These are phyloP conservation scores for Maconellicoccus hirsutus DNA, from an alignment of 1,140 invertebrate genomes.

Conservation along the genomic window DNA sequence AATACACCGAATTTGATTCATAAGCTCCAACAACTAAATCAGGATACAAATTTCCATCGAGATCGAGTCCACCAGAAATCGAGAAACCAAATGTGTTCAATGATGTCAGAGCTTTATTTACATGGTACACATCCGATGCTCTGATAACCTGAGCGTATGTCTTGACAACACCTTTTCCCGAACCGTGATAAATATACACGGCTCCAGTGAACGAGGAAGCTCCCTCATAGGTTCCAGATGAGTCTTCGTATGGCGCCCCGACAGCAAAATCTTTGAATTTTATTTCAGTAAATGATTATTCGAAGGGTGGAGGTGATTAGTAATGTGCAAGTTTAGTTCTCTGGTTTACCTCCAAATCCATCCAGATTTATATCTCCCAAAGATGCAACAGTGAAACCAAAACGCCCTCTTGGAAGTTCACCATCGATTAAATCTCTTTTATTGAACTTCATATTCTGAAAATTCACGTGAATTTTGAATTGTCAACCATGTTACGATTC, in stretches of 20 bases:
- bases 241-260: slow-evolving; percentile 89
- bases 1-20: slow-evolving; percentile 62
- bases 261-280: slow-evolving; percentile 71
- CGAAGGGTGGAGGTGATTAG: no score
- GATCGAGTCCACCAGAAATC: slow-evolving; percentile 71
- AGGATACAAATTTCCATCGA: slow-evolving; percentile 82
- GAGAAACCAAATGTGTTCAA: slow-evolving; percentile 80
- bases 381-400: slow-evolving; percentile 72
- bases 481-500: no score
- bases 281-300: no score
- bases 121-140: slow-evolving; percentile 44
- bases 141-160: slow-evolving; percentile 70
- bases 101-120: slow-evolving; percentile 29
- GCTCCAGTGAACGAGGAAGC: slow-evolving; percentile 49
- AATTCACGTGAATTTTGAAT: no score
- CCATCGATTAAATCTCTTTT: neutral
- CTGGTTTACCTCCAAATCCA: slow-evolving; percentile 57
- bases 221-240: slow-evolving; percentile 39
- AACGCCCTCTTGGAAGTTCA: slow-evolving; percentile 59
- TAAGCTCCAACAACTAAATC: slow-evolving; percentile 84
- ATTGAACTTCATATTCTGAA: neutral
- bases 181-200: slow-evolving; percentile 90
- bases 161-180: slow-evolving; percentile 52
- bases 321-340: neutral
- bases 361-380: slow-evolving; percentile 92